Conservation (phyloP, 1,140 invertebrate species). For the Luehdorfia chinensis region DNA sequence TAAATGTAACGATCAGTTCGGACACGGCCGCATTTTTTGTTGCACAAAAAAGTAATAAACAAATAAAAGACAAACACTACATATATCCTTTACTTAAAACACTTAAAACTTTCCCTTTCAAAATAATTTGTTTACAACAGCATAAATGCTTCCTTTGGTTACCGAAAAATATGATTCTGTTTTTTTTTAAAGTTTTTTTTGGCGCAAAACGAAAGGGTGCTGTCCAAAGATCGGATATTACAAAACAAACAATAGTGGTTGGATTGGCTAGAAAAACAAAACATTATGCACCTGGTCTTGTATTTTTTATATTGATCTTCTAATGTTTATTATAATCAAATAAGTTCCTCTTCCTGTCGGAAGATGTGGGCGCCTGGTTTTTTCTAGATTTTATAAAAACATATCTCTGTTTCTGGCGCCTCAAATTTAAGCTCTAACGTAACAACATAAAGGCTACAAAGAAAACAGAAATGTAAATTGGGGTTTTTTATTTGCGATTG, state of each 20-base stretch:
- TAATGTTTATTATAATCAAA: constrained; percentile 73
- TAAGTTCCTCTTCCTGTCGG: constrained; percentile 71
- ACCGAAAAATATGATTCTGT: constrained; percentile 33
- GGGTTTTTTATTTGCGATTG: constrained; percentile 28
- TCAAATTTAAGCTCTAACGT: constrained; percentile 20
- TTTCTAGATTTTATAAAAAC: constrained; percentile 34
- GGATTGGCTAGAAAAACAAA: constrained; percentile 51
- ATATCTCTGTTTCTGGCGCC: not conserved
- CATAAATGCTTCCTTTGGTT: constrained; percentile 35
- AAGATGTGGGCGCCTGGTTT: constrained; percentile 61
- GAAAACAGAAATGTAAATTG: constrained; percentile 19
- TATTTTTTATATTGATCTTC: constrained; percentile 47
- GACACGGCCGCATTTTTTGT: too few species aligned
- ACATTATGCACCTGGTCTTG: constrained; percentile 58
- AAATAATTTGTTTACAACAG: constrained; percentile 42
- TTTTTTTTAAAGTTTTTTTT: constrained; percentile 30
- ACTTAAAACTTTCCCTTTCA: constrained; percentile 59
- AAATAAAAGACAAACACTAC: constrained; percentile 1
- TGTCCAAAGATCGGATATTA: constrained; percentile 50
- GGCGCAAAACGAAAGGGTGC: constrained; percentile 51
- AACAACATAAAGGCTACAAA: constrained; percentile 21
- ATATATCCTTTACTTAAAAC: constrained; percentile 2
- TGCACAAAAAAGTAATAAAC: constrained; percentile 17
- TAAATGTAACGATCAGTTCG: too few species aligned
- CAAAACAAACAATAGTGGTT: constrained; percentile 54